These are phyloP conservation scores for Drosophila gaucha DNA, from an alignment of 2,888 invertebrate genomes.

Conservation along the genomic window DNA sequence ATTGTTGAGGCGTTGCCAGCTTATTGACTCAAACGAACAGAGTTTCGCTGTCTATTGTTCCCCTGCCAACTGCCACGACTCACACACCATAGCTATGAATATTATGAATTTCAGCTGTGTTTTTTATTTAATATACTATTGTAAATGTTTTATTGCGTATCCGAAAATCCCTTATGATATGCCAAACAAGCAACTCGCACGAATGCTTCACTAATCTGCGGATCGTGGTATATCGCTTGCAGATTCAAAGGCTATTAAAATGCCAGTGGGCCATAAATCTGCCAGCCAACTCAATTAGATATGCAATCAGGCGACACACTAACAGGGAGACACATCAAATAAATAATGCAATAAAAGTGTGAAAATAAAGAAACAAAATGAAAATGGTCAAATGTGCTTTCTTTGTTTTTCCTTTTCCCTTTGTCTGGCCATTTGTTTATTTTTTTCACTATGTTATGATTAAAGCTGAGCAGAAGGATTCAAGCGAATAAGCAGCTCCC, in stretches of 20 bases:
- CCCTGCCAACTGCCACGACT: not conserved
- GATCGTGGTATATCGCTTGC: constrained; percentile 22
- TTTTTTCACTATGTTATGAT: constrained; percentile 34
- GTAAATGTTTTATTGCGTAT: not conserved
- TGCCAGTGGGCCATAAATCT: constrained; percentile 49
- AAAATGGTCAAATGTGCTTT: constrained; percentile 22
- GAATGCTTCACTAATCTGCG: constrained; percentile 30
- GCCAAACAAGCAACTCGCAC: constrained; percentile 8
- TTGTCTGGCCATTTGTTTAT: constrained; percentile 3
- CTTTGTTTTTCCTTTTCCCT: constrained; percentile 1
- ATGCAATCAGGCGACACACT: constrained; percentile 51
- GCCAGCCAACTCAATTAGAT: constrained; percentile 56
- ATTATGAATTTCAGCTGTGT: constrained; percentile 2
- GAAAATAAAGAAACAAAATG: constrained; percentile 41
- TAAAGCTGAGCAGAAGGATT: constrained; percentile 38
- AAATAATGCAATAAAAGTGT: constrained; percentile 63
- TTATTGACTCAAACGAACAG: not conserved
- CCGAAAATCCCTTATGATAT: not conserved
- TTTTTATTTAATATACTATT: too few relatives aligned
- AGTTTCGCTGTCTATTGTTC: not conserved
- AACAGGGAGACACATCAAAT: constrained; percentile 31
- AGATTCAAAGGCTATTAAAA: constrained; percentile 38
- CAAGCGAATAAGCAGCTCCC: constrained; percentile 34
- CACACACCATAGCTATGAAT: not conserved
- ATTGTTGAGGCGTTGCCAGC: not conserved